These are phyloP conservation scores for Fregetta grallaria DNA, from an alignment of 2,113 vertebrate genomes.

Conservation along the genomic window DNA sequence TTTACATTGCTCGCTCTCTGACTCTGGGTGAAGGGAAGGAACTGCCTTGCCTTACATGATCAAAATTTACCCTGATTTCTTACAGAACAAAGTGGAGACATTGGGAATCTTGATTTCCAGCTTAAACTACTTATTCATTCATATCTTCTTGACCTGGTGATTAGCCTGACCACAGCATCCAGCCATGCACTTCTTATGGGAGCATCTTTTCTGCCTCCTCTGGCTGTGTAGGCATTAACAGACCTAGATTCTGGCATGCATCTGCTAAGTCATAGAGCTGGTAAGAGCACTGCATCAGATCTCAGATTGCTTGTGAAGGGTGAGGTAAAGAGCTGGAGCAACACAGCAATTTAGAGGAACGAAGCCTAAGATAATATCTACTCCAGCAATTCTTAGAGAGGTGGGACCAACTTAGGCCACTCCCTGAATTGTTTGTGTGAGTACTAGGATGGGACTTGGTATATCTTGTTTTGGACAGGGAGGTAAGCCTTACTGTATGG, in stretches of 20 bases:
- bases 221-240: background rate
- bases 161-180: background rate
- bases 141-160: background rate
- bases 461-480: background rate
- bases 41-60: background rate
- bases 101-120: background rate
- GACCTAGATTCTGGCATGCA: background rate
- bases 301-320: background rate
- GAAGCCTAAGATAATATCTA: background rate
- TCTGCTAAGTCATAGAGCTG: background rate
- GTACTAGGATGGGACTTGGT: background rate
- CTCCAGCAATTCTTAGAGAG: background rate
- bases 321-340: background rate
- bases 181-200: background rate
- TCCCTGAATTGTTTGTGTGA: background rate
- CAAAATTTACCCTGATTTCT: background rate
- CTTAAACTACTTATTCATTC: background rate
- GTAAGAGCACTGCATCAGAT: background rate
- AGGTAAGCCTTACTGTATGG: background rate
- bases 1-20: background rate
- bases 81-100: background rate
- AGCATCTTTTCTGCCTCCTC: background rate
- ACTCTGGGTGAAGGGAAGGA: background rate
- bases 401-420: background rate
- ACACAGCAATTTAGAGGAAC: rapidly evolving